Conservation (phyloP, 2,797 vertebrate genomes). For the Hyperoplus lanceolatus region DNA sequence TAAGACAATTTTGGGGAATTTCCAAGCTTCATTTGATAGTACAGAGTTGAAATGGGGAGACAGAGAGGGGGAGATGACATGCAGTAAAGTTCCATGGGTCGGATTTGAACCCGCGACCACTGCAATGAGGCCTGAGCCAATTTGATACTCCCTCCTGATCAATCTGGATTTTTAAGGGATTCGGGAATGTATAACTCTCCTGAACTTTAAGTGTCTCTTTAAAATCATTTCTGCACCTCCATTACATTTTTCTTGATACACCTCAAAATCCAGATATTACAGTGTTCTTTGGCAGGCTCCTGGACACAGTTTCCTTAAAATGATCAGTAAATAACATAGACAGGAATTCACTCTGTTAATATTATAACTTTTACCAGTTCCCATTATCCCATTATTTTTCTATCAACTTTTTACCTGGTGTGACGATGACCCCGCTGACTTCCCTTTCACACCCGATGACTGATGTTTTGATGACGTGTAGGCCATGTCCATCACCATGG, state of each 20-base stretch:
- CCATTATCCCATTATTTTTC: neutral
- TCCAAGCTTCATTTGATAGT: too few species aligned
- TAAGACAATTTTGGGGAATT: neutral
- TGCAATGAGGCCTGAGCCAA: too few species aligned
- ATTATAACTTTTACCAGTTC: neutral
- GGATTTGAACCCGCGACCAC: too few species aligned
- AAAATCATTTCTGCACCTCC: neutral
- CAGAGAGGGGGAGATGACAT: too few species aligned
- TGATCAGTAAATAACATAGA: neutral
- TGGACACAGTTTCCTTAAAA: neutral
- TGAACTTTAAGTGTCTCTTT: neutral
- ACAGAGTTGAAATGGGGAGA: too few species aligned
- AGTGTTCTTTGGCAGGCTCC: neutral
- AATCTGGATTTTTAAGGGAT: neutral
- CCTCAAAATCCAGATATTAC: neutral
- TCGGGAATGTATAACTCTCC: neutral
- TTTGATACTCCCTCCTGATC: too few species aligned
- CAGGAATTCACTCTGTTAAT: neutral
- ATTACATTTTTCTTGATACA: neutral
- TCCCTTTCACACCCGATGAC: conserved; percentile 48
- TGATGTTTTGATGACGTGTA: conserved; percentile 58
- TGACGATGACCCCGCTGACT: conserved; percentile 52
- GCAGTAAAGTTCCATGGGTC: too few species aligned
- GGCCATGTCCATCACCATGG: conserved; percentile 79
- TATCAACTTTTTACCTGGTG: conserved; percentile 60